A percentile compares a stretch with the other conserved stretches of the same genome.
phyloP scores from a whole-genome alignment of 1,140 invertebrate species.

The Oryzaephilus surinamensis region DNA sequence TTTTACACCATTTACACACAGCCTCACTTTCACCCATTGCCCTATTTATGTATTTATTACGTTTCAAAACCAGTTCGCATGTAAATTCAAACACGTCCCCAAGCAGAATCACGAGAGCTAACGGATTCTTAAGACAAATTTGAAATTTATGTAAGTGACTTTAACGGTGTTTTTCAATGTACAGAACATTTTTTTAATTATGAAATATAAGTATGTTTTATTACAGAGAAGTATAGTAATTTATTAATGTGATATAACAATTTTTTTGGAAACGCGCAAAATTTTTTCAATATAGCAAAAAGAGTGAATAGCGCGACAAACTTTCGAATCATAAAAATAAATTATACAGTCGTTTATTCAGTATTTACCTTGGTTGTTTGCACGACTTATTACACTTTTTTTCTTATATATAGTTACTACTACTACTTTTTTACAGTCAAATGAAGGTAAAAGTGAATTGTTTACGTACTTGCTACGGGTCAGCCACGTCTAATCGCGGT shows the following conservation, averaged over 20 bases:
- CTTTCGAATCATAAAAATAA: not conserved
- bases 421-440: not conserved
- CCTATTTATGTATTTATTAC: slow-evolving; percentile 15
- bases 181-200: no score
- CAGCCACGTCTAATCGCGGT: slow-evolving; percentile 12
- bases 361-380: not conserved
- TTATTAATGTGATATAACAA: no score
- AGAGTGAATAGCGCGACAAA: not conserved
- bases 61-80: slow-evolving; percentile 2
- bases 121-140: slow-evolving; percentile 1
- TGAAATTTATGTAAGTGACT: no score
- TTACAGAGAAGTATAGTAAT: no score
- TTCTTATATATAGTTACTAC: no score
- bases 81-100: not conserved
- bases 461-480: slow-evolving; percentile 7
- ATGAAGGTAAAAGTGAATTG: slow-evolving; percentile 12
- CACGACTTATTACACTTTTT: no score
- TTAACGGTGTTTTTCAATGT: no score
- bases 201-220: no score
- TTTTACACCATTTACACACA: slow-evolving; percentile 14
- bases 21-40: slow-evolving; percentile 23
- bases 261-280: no score
- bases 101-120: slow-evolving; percentile 4
- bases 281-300: no score
- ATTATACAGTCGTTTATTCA: not conserved